Percentiles rank a stretch among this genome's conserved stretches.
Evolutionary conservation across 2,888 invertebrate species (phyloP).

Genomic region (Cryptocephalus primarius): DNA sequence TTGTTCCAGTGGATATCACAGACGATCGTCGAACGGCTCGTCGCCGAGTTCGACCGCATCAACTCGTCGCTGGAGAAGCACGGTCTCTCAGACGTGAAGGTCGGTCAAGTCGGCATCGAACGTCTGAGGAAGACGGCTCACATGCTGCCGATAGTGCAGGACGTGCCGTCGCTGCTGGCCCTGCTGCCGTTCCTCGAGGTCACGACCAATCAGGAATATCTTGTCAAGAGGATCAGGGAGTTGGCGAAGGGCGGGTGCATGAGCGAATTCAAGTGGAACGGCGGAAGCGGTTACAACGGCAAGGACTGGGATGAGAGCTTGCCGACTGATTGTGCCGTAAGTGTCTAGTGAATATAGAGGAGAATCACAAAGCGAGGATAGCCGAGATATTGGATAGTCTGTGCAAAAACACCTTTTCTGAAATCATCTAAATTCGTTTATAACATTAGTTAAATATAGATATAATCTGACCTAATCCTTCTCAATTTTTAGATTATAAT

Average conservation of each 20-base stretch:
- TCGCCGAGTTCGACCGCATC: constrained; percentile 59
- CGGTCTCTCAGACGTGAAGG: constrained; percentile 54
- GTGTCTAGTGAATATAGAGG: constrained; percentile 9
- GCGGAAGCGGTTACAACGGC: constrained; percentile 61
- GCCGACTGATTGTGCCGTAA: constrained; percentile 79
- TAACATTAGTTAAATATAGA: too few relatives aligned
- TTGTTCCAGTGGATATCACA: constrained; percentile 68
- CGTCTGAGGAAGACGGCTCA: constrained; percentile 63
- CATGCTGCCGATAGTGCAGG: constrained; percentile 36
- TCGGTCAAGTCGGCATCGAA: constrained; percentile 61
- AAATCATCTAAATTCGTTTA: too few relatives aligned
- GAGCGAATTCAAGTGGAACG: constrained; percentile 81
- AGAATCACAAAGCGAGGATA: too few relatives aligned
- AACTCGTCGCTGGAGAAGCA: constrained; percentile 60
- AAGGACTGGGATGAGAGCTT: constrained; percentile 72
- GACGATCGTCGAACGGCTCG: constrained; percentile 68
- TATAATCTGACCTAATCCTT: too few relatives aligned
- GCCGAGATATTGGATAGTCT: too few relatives aligned
- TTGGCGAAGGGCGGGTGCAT: constrained; percentile 77
- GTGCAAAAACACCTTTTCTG: too few relatives aligned
- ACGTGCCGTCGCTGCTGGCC: constrained; percentile 47
- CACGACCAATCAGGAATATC: constrained; percentile 75
- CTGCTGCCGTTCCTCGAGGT: constrained; percentile 74
- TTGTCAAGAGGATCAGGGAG: constrained; percentile 67
- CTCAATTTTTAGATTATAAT: constrained; percentile 55